phyloP scores from a whole-genome alignment of 2,888 invertebrate species.

The Didymodactylos carnosus region DNA sequence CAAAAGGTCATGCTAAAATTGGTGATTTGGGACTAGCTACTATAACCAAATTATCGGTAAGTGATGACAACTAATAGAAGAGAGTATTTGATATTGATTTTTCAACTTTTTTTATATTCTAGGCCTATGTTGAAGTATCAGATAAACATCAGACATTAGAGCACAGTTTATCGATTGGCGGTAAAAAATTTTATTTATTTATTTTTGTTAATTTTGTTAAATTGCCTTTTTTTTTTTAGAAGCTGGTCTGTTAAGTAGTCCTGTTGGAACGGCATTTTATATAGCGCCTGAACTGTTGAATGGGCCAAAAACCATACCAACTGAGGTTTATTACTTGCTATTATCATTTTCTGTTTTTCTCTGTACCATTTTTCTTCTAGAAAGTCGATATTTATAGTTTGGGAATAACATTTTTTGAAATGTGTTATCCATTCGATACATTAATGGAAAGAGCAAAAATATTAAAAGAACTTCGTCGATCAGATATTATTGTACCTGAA shows the following conservation, averaged over 20 bases:
- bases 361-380: conserved; percentile 31
- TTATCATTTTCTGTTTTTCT: neutral
- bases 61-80: too few relatives aligned
- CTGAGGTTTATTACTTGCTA: conserved; percentile 20
- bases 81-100: conserved; percentile 17
- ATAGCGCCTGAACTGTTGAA: conserved; percentile 68
- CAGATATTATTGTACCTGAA: conserved; percentile 39
- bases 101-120: neutral
- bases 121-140: neutral
- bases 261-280: conserved; percentile 82
- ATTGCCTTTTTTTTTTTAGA: too few relatives aligned
- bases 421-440: conserved; percentile 68
- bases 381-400: conserved; percentile 57
- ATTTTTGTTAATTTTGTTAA: too few relatives aligned
- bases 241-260: conserved; percentile 41
- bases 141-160: too few relatives aligned
- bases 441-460: conserved; percentile 70
- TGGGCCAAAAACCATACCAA: conserved; percentile 42
- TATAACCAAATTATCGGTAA: neutral
- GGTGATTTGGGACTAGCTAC: conserved; percentile 93
- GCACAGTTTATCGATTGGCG: too few relatives aligned
- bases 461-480: conserved; percentile 49
- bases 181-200: too few relatives aligned
- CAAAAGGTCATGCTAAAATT: conserved; percentile 74
- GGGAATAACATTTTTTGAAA: conserved; percentile 68